These are phyloP conservation scores for Alca torda DNA, from an alignment of 2,797 vertebrate genomes.

Conservation along the genomic window DNA sequence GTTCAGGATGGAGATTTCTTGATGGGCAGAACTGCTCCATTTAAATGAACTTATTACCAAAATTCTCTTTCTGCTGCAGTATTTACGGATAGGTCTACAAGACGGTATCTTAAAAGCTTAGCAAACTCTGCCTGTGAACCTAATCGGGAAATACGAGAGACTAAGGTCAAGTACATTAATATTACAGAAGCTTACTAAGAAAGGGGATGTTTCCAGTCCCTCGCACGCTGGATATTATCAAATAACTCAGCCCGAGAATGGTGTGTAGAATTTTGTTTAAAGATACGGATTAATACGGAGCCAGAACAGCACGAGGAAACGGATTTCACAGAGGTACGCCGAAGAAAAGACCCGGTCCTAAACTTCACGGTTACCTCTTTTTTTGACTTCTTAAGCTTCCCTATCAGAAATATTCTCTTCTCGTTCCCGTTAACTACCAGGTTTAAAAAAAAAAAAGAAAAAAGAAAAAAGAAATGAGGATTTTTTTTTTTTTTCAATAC, in stretches of 20 bases:
- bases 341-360: background rate
- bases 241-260: background rate
- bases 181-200: background rate
- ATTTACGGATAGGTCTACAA: background rate
- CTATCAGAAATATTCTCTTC: background rate
- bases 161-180: slow-evolving; percentile 26
- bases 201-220: background rate
- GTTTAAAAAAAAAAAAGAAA: background rate
- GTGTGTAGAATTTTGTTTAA: background rate
- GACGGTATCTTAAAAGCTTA: background rate
- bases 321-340: background rate
- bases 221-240: background rate
- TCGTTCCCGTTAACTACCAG: background rate
- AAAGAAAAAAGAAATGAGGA: background rate
- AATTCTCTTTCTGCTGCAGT: background rate
- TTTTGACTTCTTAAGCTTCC: background rate
- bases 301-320: background rate
- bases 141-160: slow-evolving; percentile 9
- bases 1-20: background rate
- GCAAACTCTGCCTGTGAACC: background rate
- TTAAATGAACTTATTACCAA: slow-evolving; percentile 9
- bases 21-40: slow-evolving; percentile 9
- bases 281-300: background rate
- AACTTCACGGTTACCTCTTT: background rate
- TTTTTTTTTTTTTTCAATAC: background rate